A percentile compares a stretch with the other conserved stretches of the same genome.
phyloP scores from a whole-genome alignment of 2,797 vertebrate species.

The Pteropus rufus region DNA sequence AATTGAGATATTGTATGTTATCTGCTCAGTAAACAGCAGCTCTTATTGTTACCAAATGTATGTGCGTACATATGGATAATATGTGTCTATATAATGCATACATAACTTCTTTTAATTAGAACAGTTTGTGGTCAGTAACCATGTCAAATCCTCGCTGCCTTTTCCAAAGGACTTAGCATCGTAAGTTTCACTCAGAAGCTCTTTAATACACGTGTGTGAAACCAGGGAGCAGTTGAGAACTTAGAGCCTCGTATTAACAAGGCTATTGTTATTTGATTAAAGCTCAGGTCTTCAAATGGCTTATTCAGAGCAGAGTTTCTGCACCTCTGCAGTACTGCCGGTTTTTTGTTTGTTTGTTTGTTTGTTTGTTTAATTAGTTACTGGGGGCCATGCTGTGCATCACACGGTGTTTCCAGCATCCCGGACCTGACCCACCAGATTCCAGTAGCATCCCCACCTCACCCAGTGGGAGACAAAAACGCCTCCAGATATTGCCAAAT shows the following conservation, averaged over 20 bases:
- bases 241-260: neutral
- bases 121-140: neutral
- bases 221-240: neutral
- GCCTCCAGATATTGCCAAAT: neutral
- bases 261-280: neutral
- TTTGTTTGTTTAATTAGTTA: neutral
- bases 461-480: neutral
- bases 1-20: rapidly evolving
- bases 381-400: rapidly evolving
- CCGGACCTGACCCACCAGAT: neutral
- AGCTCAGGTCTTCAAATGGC: neutral
- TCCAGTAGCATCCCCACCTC: neutral
- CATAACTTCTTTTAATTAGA: neutral
- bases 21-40: neutral
- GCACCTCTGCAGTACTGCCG: neutral
- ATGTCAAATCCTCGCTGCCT: neutral
- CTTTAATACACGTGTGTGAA: neutral
- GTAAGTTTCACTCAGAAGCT: neutral
- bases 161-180: neutral
- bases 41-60: neutral
- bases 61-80: neutral
- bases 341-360: no score
- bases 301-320: neutral
- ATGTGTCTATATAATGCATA: neutral
- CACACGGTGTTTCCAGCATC: rapidly evolving